These are phyloP conservation scores for Sebastiscus tertius DNA, from an alignment of 2,797 vertebrate genomes.

Conservation along the genomic window DNA sequence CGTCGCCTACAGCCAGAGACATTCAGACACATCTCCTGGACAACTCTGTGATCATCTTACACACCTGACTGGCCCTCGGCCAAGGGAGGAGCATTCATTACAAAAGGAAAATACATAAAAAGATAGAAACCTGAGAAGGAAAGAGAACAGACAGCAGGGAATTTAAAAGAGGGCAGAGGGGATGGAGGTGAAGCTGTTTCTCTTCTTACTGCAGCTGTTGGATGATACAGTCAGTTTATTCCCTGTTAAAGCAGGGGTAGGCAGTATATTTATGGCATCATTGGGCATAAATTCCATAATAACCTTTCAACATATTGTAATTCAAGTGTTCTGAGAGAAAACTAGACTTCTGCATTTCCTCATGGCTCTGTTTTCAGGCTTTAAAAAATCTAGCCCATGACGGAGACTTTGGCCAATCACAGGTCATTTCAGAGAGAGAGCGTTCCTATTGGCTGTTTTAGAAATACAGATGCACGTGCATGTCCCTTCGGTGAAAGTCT, in stretches of 20 bases:
- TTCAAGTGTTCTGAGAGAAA: not conserved
- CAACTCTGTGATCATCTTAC: slow-evolving; percentile 75
- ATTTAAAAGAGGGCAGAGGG: slow-evolving; percentile 23
- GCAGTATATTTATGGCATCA: no score
- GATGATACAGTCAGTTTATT: slow-evolving; percentile 13
- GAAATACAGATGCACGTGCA: no score
- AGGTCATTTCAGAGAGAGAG: no score
- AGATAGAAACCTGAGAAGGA: slow-evolving; percentile 64
- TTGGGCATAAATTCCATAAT: not conserved
- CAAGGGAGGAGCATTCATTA: slow-evolving; percentile 62
- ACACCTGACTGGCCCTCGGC: slow-evolving; percentile 60
- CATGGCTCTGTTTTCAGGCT: not conserved
- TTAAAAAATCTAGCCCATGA: no score
- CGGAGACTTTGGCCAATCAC: no score
- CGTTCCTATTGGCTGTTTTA: no score
- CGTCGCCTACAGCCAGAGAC: slow-evolving; percentile 64
- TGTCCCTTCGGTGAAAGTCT: no score
- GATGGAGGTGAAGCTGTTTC: slow-evolving; percentile 10
- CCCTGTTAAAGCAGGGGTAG: not conserved
- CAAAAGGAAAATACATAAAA: slow-evolving; percentile 66
- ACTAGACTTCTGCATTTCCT: fast-evolving
- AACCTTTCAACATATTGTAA: not conserved
- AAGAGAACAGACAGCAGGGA: slow-evolving; percentile 25
- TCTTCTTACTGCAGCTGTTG: slow-evolving; percentile 4
- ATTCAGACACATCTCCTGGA: slow-evolving; percentile 72